phyloP scores from a whole-genome alignment of 1,140 invertebrate genomes.

The Nixonia krombeini region DNA sequence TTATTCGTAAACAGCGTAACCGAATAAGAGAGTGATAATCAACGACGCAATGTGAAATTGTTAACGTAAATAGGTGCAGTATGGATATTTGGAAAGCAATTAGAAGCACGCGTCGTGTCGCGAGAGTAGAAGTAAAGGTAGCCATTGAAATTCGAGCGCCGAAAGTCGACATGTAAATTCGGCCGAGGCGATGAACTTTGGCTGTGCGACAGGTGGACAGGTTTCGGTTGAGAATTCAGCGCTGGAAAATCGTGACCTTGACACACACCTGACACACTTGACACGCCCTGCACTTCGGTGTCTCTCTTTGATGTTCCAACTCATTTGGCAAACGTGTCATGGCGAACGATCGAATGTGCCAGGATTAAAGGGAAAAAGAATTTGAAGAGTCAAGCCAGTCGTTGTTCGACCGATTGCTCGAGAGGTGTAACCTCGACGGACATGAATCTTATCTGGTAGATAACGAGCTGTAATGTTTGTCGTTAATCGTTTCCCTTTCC shows the following conservation, averaged over 20 bases:
- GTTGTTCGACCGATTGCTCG: no score
- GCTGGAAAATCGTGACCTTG: slow-evolving; percentile 61
- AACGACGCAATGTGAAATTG: slow-evolving; percentile 18
- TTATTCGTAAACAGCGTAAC: slow-evolving; percentile 27
- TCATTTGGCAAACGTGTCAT: background rate
- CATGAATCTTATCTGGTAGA: no score
- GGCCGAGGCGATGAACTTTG: slow-evolving; percentile 25
- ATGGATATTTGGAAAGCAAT: slow-evolving; percentile 27
- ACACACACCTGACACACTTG: no score
- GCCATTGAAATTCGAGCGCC: slow-evolving; percentile 33
- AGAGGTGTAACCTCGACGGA: no score
- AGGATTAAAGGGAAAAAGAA: no score
- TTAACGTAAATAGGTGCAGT: slow-evolving; percentile 16
- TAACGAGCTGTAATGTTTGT: no score
- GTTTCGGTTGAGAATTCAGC: slow-evolving; percentile 47
- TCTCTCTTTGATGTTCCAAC: background rate
- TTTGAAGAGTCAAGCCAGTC: no score
- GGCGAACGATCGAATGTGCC: background rate
- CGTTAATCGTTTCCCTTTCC: no score
- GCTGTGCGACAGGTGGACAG: no score
- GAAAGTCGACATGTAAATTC: slow-evolving; percentile 38
- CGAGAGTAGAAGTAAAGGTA: slow-evolving; percentile 1
- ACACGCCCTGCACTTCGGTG: slow-evolving; percentile 14
- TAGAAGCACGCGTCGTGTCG: background rate
- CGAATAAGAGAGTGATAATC: slow-evolving; percentile 20